Evolutionary conservation across 2,113 vertebrate species (phyloP), one percentile per base, ranked within the genome.

Genomic region (Orthonyx spaldingii): DNA sequence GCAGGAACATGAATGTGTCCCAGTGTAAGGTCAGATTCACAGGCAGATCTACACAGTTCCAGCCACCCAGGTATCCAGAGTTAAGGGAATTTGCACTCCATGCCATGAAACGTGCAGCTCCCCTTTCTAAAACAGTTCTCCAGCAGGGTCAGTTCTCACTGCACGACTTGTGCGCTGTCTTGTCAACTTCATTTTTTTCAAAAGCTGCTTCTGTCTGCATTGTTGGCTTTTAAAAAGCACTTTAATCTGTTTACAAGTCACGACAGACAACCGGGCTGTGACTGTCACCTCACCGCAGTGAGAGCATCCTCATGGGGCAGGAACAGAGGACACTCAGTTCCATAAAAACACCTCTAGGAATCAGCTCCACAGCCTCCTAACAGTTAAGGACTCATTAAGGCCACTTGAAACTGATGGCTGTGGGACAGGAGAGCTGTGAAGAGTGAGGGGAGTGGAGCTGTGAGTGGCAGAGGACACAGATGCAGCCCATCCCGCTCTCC

Each of bases 381-480:
- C 23, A 27, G 13, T 3, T 30, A 14, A 56, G 44, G 68, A n/a
- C 19, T 17, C 65, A 5, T 3, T 4, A 11, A 12, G 13, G 52
- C 24, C 0, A 5, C 42, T 69, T 64, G 13, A 41, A 71, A 46
- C 3, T 0, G 7, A 18, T 2, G 16, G 1, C 37, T 28, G 41
- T 27, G 39, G 47, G 72, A 8, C 61, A 47, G 1, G 12, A 8
- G 2, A 11, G 84, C 33, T 28, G 33, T 33, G 80, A 8, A 46
- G 55, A 71, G 22, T 4, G 30, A 19, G 3, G 47, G 23, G 5
- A 44, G 49, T 24, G 14, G 35, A 47, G 57, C 57, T 35, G 13
- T 3, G 39, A 24, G n/a, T 65, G 78, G 85, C 81, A 79, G 46
- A 37, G 22, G 55, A 32, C 70, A 47, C n/a, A 18, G 15, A 4